Evolutionary conservation across 2,888 invertebrate genomes (phyloP).

Genomic region (Tipula unca): DNA sequence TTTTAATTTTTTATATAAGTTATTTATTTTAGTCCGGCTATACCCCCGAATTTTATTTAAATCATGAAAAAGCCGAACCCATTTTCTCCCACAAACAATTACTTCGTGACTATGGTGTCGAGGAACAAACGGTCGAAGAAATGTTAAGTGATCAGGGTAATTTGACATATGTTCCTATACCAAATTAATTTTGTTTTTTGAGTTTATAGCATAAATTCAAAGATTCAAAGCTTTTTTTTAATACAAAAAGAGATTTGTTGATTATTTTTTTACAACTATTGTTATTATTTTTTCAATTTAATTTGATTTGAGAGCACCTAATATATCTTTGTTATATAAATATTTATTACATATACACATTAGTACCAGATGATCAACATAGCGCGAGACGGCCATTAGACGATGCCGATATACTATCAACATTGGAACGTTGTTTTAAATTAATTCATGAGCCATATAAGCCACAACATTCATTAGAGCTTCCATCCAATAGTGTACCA

Average conservation of each 20-base stretch:
- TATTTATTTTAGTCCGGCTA: constrained; percentile 43
- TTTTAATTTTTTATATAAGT: no score
- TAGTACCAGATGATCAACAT: constrained; percentile 66
- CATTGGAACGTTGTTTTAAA: constrained; percentile 67
- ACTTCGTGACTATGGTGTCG: constrained; percentile 60
- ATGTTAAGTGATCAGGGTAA: constrained; percentile 74
- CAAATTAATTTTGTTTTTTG: neutral
- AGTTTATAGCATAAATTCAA: neutral
- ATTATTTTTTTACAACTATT: neutral
- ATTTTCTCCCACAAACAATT: constrained; percentile 61
- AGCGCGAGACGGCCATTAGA: constrained; percentile 65
- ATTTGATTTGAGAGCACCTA: neutral
- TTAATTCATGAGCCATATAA: constrained; percentile 51
- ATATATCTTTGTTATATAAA: neutral
- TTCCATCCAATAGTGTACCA: constrained; percentile 35
- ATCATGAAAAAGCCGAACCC: constrained; percentile 47
- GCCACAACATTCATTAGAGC: constrained; percentile 18
- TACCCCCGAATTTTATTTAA: constrained; percentile 70
- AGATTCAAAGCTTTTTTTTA: constrained; percentile 8
- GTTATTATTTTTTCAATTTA: neutral
- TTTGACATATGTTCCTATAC: neutral
- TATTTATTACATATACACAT: constrained; percentile 10
- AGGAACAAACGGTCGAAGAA: constrained; percentile 54
- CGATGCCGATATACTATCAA: constrained; percentile 59
- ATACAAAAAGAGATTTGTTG: constrained; percentile 15